Base-by-base conservation (phyloP, 2,888 invertebrate genomes). In the Corbicula japonica region DNA sequence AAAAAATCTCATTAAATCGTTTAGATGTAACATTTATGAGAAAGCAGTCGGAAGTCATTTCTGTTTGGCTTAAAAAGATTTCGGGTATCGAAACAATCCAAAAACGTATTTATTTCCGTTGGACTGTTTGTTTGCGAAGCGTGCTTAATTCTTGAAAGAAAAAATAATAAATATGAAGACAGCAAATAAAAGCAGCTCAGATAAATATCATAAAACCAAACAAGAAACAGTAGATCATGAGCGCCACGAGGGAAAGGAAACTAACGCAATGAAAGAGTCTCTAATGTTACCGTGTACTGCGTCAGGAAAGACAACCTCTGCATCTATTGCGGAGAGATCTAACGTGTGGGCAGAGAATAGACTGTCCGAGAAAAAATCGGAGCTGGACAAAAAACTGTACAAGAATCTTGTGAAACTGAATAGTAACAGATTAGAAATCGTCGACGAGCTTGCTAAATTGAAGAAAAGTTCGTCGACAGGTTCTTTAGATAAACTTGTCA, bases 401-500 rank as follows among this genome's bases (percentile, higher is more conserved):
- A 80, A 72, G 26, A 75, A 30, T 38, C 66, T 83, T 8, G 61
- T 80, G 2, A 80, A 80, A 50, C 30, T 83, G 44, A 83, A 83
- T 21, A 52, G 52, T 2, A 77, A 80, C 32, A 80, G 62, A 50
- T 60, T 83, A 0, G 80, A 71, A 41, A 44, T 80, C 28, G 66
- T 66, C 8, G 72, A 75, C 1, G 83, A 83, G 41, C 35, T 83
- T 3, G 58, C 71, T 8, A 76, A 68, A 35, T 26, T 83, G 5
- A 66, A 56, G 62, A 80, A 80, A 71, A 83, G 80, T 63, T 50
- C 80, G 1, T 83, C 83, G 21, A 60, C 77, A 2, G 80, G 80
- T 6, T 60, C 77, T 15, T 41, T 80, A 8, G 80, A 80, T 15
- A 65, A 41, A 44, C 4, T 73, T n/a, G 23, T 52, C 10, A 50